Evolutionary conservation across 2,113 vertebrate species (phyloP).

Genomic region (Egretta garzetta): DNA sequence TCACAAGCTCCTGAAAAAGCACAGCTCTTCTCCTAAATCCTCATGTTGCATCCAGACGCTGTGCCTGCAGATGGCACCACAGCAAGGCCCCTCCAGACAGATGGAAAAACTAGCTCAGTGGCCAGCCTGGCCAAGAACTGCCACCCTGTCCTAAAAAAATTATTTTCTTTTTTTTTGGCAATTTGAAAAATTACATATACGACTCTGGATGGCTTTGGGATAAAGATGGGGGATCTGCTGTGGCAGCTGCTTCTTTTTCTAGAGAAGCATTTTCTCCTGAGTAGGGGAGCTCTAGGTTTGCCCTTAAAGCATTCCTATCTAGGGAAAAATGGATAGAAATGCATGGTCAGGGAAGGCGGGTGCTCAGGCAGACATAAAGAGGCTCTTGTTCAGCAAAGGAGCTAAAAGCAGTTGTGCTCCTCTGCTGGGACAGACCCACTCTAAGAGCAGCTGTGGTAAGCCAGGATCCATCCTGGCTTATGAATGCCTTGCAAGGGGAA

Average conservation of each 20-base stretch:
- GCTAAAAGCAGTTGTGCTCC: rapidly evolving
- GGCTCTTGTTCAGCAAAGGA: not conserved
- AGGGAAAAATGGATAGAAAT: not conserved
- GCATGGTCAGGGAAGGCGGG: not conserved
- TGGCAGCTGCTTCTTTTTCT: not conserved
- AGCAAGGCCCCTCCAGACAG: not conserved
- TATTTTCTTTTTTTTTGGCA: not conserved
- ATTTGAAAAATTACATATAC: not conserved
- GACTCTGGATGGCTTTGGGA: not conserved
- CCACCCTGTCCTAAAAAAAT: not conserved
- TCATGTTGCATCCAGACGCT: not conserved
- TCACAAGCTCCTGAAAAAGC: not conserved
- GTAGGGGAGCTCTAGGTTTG: not conserved
- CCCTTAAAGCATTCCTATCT: not conserved
- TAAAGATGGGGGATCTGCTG: not conserved
- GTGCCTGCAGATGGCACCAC: constrained; percentile 47
- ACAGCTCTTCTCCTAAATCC: not conserved
- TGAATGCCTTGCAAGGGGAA: not conserved
- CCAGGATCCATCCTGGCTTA: not conserved
- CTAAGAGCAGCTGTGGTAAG: not conserved
- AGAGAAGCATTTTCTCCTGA: not conserved
- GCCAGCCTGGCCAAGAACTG: not conserved
- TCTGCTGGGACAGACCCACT: not conserved
- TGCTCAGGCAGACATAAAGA: not conserved
- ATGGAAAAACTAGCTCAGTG: not conserved